phyloP scores from a whole-genome alignment of 2,888 invertebrate genomes.

The Heterodera filipjevi region DNA sequence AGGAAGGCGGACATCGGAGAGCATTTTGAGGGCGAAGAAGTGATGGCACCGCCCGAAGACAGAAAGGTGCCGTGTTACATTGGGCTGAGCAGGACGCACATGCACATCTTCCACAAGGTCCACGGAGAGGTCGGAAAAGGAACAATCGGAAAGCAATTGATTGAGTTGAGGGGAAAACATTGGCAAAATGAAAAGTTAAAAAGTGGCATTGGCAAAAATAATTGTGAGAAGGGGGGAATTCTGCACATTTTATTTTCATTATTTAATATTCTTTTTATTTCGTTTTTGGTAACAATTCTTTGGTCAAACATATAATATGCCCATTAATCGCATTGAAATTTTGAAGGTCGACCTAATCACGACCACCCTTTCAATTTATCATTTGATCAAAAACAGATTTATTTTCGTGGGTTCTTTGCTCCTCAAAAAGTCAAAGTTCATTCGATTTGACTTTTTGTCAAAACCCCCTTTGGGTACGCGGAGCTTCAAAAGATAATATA shows the following conservation, averaged over 20 bases:
- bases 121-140: slow-evolving; percentile 30
- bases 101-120: slow-evolving; percentile 53
- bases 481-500: too few species aligned
- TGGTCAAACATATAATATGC: not conserved
- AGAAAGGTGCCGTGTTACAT: slow-evolving; percentile 49
- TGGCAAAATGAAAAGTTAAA: not conserved
- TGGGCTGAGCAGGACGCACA: slow-evolving; percentile 57
- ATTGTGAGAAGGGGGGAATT: too few species aligned
- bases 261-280: not conserved
- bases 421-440: not conserved
- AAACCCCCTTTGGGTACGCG: too few species aligned
- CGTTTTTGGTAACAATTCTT: not conserved
- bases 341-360: not conserved
- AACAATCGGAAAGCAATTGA: too few species aligned
- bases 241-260: not conserved
- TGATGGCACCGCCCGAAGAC: slow-evolving; percentile 74
- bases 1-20: slow-evolving; percentile 82
- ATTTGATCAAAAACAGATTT: not conserved
- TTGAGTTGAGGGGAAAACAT: not conserved
- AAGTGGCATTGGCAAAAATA: too few species aligned
- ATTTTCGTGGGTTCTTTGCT: not conserved
- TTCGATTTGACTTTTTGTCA: not conserved
- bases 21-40: slow-evolving; percentile 88
- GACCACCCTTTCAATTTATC: not conserved
- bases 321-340: not conserved